Percentiles rank a stretch among this genome's conserved stretches.
Conservation (phyloP, 1,140 invertebrate species). For the Penaeus indicus region DNA sequence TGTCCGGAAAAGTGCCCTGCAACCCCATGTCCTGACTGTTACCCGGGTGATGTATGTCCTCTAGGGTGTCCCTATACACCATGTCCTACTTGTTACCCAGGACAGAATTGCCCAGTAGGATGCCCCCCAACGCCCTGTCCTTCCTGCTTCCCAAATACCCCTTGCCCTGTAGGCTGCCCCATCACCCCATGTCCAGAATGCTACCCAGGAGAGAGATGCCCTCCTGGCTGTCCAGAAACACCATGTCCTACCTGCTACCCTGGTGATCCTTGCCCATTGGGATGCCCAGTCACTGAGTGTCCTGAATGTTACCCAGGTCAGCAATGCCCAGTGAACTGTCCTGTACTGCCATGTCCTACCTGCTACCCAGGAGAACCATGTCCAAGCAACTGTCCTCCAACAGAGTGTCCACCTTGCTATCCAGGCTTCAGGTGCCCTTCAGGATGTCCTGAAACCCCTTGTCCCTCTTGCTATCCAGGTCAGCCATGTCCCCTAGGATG, state of each 20-base stretch:
- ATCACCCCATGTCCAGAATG: constrained; percentile 26
- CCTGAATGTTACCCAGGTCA: too few relatives aligned
- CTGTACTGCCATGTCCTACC: constrained; percentile 6
- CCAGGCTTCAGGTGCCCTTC: constrained; percentile 27
- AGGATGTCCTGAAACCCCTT: constrained; percentile 12
- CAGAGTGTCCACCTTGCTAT: constrained; percentile 15
- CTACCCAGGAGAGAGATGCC: constrained; percentile 33
- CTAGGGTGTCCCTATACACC: too few relatives aligned
- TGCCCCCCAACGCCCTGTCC: too few relatives aligned
- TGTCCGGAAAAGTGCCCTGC: constrained; percentile 11
- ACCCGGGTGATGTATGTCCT: background rate
- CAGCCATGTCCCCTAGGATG: constrained; percentile 9
- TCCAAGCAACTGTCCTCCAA: background rate
- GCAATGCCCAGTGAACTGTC: background rate
- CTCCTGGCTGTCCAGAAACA: background rate
- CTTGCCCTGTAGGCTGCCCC: background rate
- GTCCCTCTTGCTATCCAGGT: background rate
- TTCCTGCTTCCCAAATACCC: too few relatives aligned
- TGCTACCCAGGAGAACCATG: constrained; percentile 33
- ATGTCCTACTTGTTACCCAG: too few relatives aligned
- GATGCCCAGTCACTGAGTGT: too few relatives aligned
- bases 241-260: constrained; percentile 30
- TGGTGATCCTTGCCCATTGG: background rate
- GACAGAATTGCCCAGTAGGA: too few relatives aligned
- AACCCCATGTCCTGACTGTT: constrained; percentile 16